Evolutionary conservation across 1,140 invertebrate genomes (phyloP), one percentile per base, ranked within the genome.

Genomic region (Drusus annulatus): DNA sequence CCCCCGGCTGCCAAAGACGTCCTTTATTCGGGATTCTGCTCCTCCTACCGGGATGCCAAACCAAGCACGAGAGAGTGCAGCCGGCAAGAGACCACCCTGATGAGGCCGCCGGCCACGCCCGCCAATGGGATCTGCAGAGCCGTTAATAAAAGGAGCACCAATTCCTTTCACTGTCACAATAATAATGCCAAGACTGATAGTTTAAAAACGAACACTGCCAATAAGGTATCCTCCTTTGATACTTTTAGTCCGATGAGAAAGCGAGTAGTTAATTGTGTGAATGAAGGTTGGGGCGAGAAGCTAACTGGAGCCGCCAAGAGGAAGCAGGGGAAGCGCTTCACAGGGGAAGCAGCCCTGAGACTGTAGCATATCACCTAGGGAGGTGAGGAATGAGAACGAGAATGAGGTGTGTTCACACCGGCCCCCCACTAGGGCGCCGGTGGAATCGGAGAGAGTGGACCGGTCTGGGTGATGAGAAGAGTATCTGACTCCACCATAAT

Each of bases 1-100:
- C 68, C 80, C 16, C 36, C 77, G 13, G 36, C 74, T 13, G 75
- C 80, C 3, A 65, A 78, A 74, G 76, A 65, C 16, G 69, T 74
- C 4, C 85, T 92, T 7, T 86, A 83, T 25, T 85, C 86, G 50
- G 78, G 82, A 31, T 83, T 83, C 58, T 83, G 82, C 31, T 71
- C 79, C 21, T 83, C 82, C 1, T 83, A 83, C 31, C 76, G 80
- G 4, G 45, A 80, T 2, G 31, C 76, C 2, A 13, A 60, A 21
- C 45, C 17, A 2, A 28, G 45, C 28, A 65, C 25, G 16, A 56
- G 17, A 5, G 17, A 17, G 15, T 19, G 17, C 13, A 56, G 28
- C 51, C 52, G 21, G 52, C 45, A 78, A 50, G 58, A 23, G 45
- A 23, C 19, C 15, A 23, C 45, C 10, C 52, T 54, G 13, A 23